These are phyloP conservation scores for Onthophagus sagittarius DNA, from an alignment of 2,888 invertebrate genomes.

Conservation along the genomic window DNA sequence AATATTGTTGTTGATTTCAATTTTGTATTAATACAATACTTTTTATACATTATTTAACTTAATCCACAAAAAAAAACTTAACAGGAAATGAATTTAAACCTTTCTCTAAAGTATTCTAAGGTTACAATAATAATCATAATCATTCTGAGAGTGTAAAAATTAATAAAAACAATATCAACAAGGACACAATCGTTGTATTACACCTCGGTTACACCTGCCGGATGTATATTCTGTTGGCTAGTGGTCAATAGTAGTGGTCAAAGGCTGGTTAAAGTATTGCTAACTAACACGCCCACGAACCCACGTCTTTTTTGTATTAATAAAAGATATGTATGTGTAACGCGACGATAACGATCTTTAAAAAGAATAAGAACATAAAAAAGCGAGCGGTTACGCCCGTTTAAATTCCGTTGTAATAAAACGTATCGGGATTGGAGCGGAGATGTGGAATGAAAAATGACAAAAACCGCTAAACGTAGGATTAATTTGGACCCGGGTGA, in stretches of 20 bases:
- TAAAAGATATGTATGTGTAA: background rate
- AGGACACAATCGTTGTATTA: background rate
- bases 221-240: background rate
- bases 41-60: no score
- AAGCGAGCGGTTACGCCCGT: background rate
- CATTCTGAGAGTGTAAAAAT: background rate
- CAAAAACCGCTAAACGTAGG: background rate
- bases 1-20: no score
- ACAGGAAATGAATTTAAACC: no score
- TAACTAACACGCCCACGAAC: background rate
- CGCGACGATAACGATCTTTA: background rate
- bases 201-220: background rate
- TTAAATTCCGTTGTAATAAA: background rate
- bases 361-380: background rate
- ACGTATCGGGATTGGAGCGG: background rate
- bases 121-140: background rate
- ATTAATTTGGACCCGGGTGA: background rate
- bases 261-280: background rate
- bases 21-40: no score
- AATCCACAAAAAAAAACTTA: no score
- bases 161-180: background rate
- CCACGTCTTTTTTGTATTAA: background rate
- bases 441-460: background rate
- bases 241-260: background rate
- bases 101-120: background rate